Base-by-base conservation (phyloP, 2,888 invertebrate genomes). In the Cheiracanthium punctorium region DNA sequence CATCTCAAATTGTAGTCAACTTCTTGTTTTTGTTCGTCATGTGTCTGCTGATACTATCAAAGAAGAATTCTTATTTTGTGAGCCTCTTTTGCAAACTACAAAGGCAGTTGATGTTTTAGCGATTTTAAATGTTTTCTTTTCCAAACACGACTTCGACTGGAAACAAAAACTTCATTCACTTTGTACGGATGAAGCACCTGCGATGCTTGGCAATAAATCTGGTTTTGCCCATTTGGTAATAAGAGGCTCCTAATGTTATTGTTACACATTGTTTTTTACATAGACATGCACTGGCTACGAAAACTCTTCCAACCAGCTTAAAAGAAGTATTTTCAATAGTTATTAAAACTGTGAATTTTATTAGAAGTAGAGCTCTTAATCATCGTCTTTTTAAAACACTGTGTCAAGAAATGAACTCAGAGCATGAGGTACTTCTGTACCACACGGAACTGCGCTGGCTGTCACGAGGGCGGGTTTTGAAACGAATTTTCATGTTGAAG, bases 251-350 rank as follows among this genome's bases (percentile, higher is more conserved):
- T n/a, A n/a, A n/a, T n/a, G n/a, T n/a, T n/a, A n/a, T n/a, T n/a
- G n/a, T n/a, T n/a, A n/a, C n/a, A n/a, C n/a, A n/a, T n/a, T n/a
- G n/a, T n/a, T n/a, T n/a, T n/a, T n/a, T n/a, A n/a, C n/a, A n/a
- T n/a, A 76, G 75, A 70, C 76, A 82, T 32, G 76, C 76, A 82
- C 75, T 76, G 71, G 70, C 74, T 41, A 82, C 75, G 52, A 75
- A 76, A 76, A 75, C 75, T 82, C 64, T 82, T 75, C 76, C 76
- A 75, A 82, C 82, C 41, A 64, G 58, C 70, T 76, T 82, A 69
- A 76, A 82, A 79, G 79, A 79, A 79, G 79, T 79, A 70, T 79
- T 79, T 52, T 79, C 79, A 79, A 79, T 70, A 79, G 70, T 70
- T 70, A 79, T 79, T 70, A 70, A 79, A 79, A 70, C 70, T 69